Percentiles rank a stretch among this genome's conserved stretches.
phyloP scores from a whole-genome alignment of 1,140 invertebrate species.

The Drosophila neocordata region DNA sequence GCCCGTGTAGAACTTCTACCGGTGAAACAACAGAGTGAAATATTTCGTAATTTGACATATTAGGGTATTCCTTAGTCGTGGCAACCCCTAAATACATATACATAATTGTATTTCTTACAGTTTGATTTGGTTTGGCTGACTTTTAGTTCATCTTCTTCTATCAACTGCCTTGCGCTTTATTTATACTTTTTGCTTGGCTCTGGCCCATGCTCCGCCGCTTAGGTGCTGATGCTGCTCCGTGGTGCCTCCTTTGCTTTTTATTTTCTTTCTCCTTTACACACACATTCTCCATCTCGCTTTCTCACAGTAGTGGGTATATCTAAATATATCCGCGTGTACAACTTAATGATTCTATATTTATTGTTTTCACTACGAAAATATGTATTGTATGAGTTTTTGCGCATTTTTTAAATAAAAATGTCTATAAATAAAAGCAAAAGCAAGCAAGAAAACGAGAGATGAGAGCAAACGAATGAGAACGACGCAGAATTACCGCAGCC shows the following conservation, averaged over 20 bases:
- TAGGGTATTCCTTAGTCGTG: too few relatives aligned
- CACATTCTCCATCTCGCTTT: conserved; percentile 21
- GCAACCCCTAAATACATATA: too few relatives aligned
- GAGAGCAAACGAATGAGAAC: conserved; percentile 18
- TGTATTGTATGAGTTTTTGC: conserved; percentile 81
- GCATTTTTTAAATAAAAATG: conserved; percentile 70
- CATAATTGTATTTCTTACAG: too few relatives aligned
- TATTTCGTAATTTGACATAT: too few relatives aligned
- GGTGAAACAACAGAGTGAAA: too few relatives aligned
- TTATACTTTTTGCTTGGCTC: conserved; percentile 54
- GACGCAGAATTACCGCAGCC: conserved; percentile 17
- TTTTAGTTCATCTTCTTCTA: conserved; percentile 7
- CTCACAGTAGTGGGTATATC: conserved; percentile 28
- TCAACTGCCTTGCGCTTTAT: conserved; percentile 35
- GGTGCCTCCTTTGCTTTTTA: conserved; percentile 23
- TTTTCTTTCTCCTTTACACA: conserved; percentile 10
- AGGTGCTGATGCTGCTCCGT: conserved; percentile 33
- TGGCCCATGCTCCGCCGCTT: conserved; percentile 23
- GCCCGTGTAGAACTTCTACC: too few relatives aligned
- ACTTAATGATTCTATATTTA: conserved; percentile 83
- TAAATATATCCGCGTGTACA: conserved; percentile 82
- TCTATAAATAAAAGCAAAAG: conserved; percentile 41
- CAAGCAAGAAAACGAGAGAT: conserved; percentile 34
- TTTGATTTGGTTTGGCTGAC: conserved; percentile 1
- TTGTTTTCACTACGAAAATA: conserved; percentile 82